Base-by-base conservation (phyloP, 2,888 invertebrate species). In the Corbicula japonica region DNA sequence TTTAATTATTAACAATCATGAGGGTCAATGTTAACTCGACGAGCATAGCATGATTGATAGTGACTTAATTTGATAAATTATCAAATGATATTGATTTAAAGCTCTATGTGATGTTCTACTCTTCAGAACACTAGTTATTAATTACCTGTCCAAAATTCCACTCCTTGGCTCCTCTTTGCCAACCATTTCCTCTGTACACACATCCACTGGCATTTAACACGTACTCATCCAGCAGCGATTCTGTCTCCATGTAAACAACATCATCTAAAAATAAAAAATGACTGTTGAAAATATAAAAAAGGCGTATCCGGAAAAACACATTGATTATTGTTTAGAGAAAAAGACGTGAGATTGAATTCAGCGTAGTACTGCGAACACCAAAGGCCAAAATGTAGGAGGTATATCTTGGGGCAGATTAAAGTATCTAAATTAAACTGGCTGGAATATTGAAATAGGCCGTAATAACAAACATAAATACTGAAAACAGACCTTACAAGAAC, bases 111-210 rank as follows among this genome's bases (percentile, higher is more conserved):
- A n/a, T 21, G n/a, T 12, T 4, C 21, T 10, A n/a, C 8, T 21
- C 10, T 18, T 48, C 18, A 48, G 21, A 48, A 48, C 48, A n/a
- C 21, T 5, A 48, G 21, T 23, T 34, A 26, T 18, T 5, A n/a
- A 10, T 34, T 44, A 94, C 94, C 93, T 98, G 98, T 3, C 97
- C 97, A 89, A 96, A 97, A 90, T 97, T 96, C 98, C 98, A 98
- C 5, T 97, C 96, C 6, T 86, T 88, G 8, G 76, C 54, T 4
- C 68, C 96, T 95, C 0, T 97, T 35, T 38, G 21, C 23, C 96
- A 95, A 89, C 96, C 97, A 92, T 96, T 95, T 44, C 98, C 98
- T 85, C 97, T 95, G 95, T 96, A 98, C 91, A 98, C 97, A 26
- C 98, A 94, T 0, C 98, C 98, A 3, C 96, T 96, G 78, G 98